phyloP scores from a whole-genome alignment of 2,888 invertebrate genomes.

The Catonia carolina region DNA sequence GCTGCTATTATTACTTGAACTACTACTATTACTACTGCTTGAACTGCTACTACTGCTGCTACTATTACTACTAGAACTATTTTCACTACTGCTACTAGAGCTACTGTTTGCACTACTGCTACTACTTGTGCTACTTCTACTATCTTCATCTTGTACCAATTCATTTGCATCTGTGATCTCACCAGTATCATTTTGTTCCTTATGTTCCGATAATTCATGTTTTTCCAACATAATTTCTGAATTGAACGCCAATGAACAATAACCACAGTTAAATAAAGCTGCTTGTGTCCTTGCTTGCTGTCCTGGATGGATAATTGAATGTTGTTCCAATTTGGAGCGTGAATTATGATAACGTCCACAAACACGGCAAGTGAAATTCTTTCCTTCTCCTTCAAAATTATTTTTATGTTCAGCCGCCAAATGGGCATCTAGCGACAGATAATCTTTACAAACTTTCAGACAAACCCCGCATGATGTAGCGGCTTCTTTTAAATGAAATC shows the following conservation, averaged over 20 bases:
- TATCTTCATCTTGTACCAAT: not conserved
- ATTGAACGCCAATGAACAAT: slow-evolving; percentile 27
- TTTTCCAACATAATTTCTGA: slow-evolving; percentile 7
- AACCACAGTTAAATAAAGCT: slow-evolving; percentile 29
- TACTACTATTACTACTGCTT: slow-evolving; percentile 5
- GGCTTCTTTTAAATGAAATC: slow-evolving; percentile 51
- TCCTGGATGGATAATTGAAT: slow-evolving; percentile 50
- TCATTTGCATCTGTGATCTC: not conserved
- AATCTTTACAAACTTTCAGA: slow-evolving; percentile 48
- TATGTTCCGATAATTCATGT: slow-evolving; percentile 16
- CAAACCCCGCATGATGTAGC: slow-evolving; percentile 55
- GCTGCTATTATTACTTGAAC: slow-evolving; percentile 5
- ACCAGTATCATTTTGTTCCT: not conserved
- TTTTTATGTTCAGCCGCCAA: slow-evolving; percentile 46
- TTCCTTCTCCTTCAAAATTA: slow-evolving; percentile 47
- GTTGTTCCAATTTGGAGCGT: slow-evolving; percentile 49
- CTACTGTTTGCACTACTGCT: slow-evolving; percentile 1
- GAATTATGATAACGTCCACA: slow-evolving; percentile 53
- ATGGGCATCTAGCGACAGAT: slow-evolving; percentile 47
- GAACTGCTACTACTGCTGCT: slow-evolving; percentile 10
- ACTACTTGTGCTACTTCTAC: not conserved
- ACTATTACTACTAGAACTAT: slow-evolving; percentile 4
- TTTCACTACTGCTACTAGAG: slow-evolving; percentile 7
- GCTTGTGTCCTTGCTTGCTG: slow-evolving; percentile 31
- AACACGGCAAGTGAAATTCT: slow-evolving; percentile 51